A percentile compares a stretch with the other conserved stretches of the same genome.
Evolutionary conservation across 1,140 invertebrate species (phyloP).

Genomic region (Leptopilina clavipes): DNA sequence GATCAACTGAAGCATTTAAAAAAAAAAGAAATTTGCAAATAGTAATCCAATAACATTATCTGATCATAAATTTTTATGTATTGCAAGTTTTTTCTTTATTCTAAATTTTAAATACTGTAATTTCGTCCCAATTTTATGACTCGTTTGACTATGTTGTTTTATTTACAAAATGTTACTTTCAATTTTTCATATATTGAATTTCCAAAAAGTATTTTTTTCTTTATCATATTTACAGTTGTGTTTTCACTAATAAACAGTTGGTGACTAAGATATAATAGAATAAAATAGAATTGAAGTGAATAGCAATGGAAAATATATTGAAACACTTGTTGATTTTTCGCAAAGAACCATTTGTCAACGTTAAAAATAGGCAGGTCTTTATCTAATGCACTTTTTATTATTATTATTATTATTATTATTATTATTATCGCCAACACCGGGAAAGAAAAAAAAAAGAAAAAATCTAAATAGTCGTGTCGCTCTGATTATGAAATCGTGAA

Average conservation of each 20-base stretch:
- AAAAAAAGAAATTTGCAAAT: not conserved
- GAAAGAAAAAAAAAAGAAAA: not conserved
- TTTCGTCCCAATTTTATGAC: not conserved
- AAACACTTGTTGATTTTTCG: no score
- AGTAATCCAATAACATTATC: not conserved
- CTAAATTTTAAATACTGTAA: not conserved
- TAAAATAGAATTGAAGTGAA: not conserved
- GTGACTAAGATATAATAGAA: not conserved
- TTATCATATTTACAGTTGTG: no score
- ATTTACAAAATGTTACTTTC: no score
- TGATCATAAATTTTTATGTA: conserved; percentile 4
- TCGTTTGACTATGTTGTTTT: no score
- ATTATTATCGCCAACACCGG: not conserved
- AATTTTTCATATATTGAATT: no score
- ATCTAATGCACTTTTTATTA: not conserved
- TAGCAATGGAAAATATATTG: no score
- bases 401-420: no score
- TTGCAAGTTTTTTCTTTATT: not conserved
- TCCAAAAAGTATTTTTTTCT: no score
- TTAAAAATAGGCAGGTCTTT: not conserved
- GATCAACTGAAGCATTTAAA: not conserved
- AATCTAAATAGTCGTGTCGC: conserved; percentile 14
- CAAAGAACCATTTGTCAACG: no score
- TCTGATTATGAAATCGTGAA: conserved; percentile 32
- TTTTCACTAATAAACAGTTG: no score